Evolutionary conservation across 2,888 invertebrate species (phyloP), one percentile per base, ranked within the genome.

Genomic region (Prenolepis imparis): DNA sequence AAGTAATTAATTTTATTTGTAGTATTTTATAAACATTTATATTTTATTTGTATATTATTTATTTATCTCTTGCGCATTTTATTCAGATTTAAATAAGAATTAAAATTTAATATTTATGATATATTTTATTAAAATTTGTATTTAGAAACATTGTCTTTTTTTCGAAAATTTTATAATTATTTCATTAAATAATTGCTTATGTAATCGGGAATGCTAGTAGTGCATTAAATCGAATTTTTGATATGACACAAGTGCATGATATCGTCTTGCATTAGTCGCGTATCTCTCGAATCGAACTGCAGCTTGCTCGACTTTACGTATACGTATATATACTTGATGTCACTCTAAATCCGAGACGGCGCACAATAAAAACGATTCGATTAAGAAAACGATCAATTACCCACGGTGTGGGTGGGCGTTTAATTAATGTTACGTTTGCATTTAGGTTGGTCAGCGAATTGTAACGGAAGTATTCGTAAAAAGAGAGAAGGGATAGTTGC

Each of bases 301-400:
- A 15, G 18, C 11, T 57, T 39, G 21, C 18, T 68, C 78, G 57
- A 44, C 8, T 39, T 24, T 48, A 12, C 6, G 15, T n/a, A 0
- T 24, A 28, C 3, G 39, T 39, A 41, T 18, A 4, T 52, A 5
- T 15, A 24, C 36, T 11, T 52, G 18, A n/a, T 44, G 28, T 28
- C 57, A 18, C 41, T 32, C 57, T 55, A 68, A 32, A 78, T 68
- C 21, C 21, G 11, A 64, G 48, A 68, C 18, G n/a, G 39, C 59
- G 36, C 24, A 15, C 55, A 48, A 28, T 55, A 48, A 78, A 78
- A 78, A 68, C 59, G 12, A 68, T 68, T 68, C 59, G 68, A 78
- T 78, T 78, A 78, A 59, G 78, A 44, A 78, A 59, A 78, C 59
- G 24, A 78, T 78, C 57, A 59, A 41, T 78, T 77, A 55, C 15